Percentiles rank a stretch among this genome's conserved stretches.
phyloP scores from a whole-genome alignment of 2,113 vertebrate species.

The Isurus oxyrinchus region DNA sequence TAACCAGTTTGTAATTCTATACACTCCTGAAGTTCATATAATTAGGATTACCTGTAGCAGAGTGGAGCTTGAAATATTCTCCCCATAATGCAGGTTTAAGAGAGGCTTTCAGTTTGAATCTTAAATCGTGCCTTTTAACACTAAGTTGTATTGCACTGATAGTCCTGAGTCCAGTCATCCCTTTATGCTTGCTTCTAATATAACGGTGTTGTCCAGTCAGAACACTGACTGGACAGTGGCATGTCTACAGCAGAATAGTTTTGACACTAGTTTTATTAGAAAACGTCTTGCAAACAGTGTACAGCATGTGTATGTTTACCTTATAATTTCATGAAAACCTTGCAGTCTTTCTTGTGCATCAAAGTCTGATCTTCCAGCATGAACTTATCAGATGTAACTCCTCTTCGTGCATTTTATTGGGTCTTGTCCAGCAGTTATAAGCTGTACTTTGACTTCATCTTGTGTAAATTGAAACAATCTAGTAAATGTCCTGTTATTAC shows the following conservation, averaged over 20 bases:
- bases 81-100: neutral
- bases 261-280: neutral
- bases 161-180: neutral
- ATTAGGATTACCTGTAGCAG: neutral
- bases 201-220: neutral
- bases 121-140: neutral
- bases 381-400: neutral
- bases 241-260: neutral
- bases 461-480: neutral
- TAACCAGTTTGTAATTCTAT: neutral
- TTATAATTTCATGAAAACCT: neutral
- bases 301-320: neutral
- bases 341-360: neutral
- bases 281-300: neutral
- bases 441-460: neutral
- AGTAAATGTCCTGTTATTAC: neutral
- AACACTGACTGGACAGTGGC: neutral
- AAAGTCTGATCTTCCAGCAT: neutral
- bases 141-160: neutral
- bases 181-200: neutral
- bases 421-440: neutral
- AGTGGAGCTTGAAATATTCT: neutral
- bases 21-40: neutral
- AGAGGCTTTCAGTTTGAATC: neutral
- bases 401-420: neutral